Conservation (phyloP, 2,113 vertebrate species). For the Lepus timidus region DNA sequence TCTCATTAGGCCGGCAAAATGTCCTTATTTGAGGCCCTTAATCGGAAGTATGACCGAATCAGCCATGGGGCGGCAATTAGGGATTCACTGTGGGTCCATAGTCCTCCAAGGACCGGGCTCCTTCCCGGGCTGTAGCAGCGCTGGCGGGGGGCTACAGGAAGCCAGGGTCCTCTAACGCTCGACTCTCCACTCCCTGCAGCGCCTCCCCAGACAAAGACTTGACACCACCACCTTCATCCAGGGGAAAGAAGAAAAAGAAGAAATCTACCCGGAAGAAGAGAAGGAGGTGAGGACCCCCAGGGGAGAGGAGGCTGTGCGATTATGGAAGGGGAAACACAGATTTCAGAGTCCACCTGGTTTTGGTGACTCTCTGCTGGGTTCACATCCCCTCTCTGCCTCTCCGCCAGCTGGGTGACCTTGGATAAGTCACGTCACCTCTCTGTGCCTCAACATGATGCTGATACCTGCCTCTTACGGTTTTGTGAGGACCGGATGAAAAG, state of each 20-base stretch:
- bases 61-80: constrained; percentile 75
- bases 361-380: not conserved
- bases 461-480: not conserved
- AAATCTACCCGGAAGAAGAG: constrained; percentile 94
- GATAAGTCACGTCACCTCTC: not conserved
- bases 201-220: constrained; percentile 86
- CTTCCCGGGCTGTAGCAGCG: not conserved
- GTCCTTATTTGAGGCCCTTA: constrained; percentile 72
- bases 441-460: not conserved
- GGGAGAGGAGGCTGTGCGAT: not conserved
- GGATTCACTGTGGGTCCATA: accelerated
- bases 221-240: constrained; percentile 84
- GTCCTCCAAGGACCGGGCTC: not conserved
- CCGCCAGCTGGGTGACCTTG: not conserved
- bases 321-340: not conserved
- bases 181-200: constrained; percentile 78
- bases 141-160: not conserved
- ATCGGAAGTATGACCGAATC: constrained; percentile 80
- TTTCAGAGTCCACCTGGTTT: not conserved
- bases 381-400: not conserved
- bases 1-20: constrained; percentile 84
- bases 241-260: constrained; percentile 96
- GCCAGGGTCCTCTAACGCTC: not conserved
- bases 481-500: not conserved
- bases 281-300: constrained; percentile 89